phyloP scores from a whole-genome alignment of 2,113 vertebrate genomes.

The Phocoena sinus region DNA sequence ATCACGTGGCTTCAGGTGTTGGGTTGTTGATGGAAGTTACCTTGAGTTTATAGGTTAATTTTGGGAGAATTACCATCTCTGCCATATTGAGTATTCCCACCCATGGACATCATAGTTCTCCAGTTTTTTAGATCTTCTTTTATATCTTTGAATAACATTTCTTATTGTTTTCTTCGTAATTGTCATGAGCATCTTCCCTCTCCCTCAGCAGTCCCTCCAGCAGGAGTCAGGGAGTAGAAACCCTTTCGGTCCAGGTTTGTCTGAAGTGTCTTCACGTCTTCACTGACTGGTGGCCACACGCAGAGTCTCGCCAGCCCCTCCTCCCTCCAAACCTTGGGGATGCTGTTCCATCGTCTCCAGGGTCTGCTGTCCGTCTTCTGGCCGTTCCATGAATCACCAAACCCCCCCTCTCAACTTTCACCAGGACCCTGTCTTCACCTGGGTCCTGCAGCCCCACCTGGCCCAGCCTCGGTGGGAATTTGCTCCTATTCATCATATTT shows the following conservation, averaged over 20 bases:
- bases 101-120: background rate
- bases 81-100: background rate
- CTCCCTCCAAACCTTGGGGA: too few species aligned
- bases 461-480: too few species aligned
- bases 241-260: fast-evolving
- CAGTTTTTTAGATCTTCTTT: background rate
- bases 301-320: too few species aligned
- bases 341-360: background rate
- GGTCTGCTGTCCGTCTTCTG: background rate
- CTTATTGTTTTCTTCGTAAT: background rate
- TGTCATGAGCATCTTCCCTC: background rate
- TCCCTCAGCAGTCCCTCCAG: too few species aligned
- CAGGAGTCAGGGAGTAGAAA: background rate
- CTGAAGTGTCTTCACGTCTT: background rate
- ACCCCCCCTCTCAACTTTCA: background rate
- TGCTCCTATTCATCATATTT: background rate
- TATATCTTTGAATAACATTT: background rate
- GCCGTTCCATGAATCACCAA: background rate
- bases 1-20: too few species aligned
- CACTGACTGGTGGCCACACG: background rate
- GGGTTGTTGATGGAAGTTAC: background rate
- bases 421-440: background rate
- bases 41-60: background rate
- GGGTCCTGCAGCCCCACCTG: background rate
- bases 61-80: background rate